Evolutionary conservation across 2,797 vertebrate genomes (phyloP).

Genomic region (Enteromius fasciolatus): DNA sequence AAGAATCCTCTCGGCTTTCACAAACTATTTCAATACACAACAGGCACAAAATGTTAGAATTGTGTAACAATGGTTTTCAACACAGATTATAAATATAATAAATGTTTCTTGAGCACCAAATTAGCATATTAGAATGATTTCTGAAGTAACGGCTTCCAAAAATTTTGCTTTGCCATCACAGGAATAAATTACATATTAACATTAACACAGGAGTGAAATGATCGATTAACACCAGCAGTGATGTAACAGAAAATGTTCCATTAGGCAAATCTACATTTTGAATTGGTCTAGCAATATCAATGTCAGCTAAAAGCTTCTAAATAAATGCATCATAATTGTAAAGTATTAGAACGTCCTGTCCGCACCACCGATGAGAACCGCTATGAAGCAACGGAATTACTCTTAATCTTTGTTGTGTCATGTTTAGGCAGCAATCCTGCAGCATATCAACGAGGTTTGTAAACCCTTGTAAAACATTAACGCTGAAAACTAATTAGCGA

Average conservation of each 20-base stretch:
- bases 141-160: neutral
- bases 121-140: neutral
- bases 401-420: neutral
- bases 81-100: neutral
- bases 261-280: neutral
- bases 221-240: no score
- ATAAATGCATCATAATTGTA: neutral
- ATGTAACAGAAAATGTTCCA: no score
- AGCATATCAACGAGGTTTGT: neutral
- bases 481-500: constrained; percentile 19
- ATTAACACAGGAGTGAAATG: no score
- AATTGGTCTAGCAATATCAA: neutral
- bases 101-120: neutral
- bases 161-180: neutral
- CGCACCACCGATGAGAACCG: neutral
- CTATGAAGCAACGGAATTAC: neutral
- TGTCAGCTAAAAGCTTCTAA: neutral
- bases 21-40: neutral
- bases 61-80: neutral
- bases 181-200: neutral
- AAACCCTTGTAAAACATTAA: constrained; percentile 16
- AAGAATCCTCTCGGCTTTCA: neutral
- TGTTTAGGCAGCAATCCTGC: neutral
- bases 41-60: neutral
- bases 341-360: neutral